Conservation (phyloP, 1,140 invertebrate genomes). For the Drosophila azteca region DNA sequence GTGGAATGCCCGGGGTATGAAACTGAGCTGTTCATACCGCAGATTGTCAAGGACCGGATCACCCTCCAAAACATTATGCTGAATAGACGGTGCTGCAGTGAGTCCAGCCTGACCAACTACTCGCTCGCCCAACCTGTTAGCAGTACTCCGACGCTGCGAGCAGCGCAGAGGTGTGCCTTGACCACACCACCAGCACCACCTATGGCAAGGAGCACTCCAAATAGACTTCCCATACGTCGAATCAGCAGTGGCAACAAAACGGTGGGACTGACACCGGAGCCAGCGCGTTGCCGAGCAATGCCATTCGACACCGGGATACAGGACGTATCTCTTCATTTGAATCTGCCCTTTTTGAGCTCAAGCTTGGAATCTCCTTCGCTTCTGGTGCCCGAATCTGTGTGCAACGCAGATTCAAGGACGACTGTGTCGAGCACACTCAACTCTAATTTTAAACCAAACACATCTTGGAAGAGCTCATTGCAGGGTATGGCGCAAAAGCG, state of each 20-base stretch:
- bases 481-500: slow-evolving; percentile 35
- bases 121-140: neutral
- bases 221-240: neutral
- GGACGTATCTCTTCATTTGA: neutral
- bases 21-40: slow-evolving; percentile 69
- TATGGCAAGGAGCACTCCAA: slow-evolving; percentile 52
- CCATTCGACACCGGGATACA: neutral
- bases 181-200: slow-evolving; percentile 14
- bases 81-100: slow-evolving; percentile 60
- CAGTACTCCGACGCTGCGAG: neutral
- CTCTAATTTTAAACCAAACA: neutral
- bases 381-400: neutral
- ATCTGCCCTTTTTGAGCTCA: neutral
- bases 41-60: slow-evolving; percentile 65
- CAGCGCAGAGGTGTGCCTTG: slow-evolving; percentile 1
- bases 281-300: slow-evolving; percentile 15
- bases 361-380: neutral
- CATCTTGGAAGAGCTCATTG: neutral
- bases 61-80: slow-evolving; percentile 70
- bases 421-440: neutral
- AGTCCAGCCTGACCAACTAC: slow-evolving; percentile 16
- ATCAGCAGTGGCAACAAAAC: slow-evolving; percentile 40
- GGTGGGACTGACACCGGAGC: slow-evolving; percentile 39
- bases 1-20: slow-evolving; percentile 63
- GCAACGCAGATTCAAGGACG: neutral